Evolutionary conservation across 64 coral and sea anemone species (phyloP), one percentile per base, ranked within the genome.

Genomic region (Astreopora myriophthalma): DNA sequence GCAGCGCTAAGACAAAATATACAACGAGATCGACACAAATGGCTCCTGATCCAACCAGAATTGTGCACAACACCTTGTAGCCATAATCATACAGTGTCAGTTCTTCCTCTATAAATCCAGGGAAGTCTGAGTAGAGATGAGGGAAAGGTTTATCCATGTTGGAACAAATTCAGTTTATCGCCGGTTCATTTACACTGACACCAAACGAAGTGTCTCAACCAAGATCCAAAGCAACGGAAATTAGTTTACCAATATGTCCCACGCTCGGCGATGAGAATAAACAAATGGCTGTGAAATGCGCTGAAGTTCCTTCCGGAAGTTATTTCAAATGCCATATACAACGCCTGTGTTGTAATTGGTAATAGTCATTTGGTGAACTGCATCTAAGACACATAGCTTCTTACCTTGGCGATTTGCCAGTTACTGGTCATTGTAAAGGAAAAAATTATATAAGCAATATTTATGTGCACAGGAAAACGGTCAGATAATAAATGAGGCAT

Each of bases 1-100:
- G 9, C 26, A 60, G 69, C 34, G 51, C 23, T n/a, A 94, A 11
- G 33, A 9, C 33, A 60, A 86, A 87, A 48, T 87, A 86, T 7
- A 94, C 49, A 34, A 89, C 60, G 20, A 94, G 80, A 62, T 94
- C 87, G 1, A 94, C 85, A 13, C 78, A 81, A 35, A 94, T 87
- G 2, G 92, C 92, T 3, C 75, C 92, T 22, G 49, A 81, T 31
- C 92, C 92, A 17, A 80, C 92, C 42, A 94, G 46, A 7, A 94
- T 5, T 23, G 92, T 94, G 14, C 87, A 81, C 12, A 94, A 58
- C 38, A 88, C 74, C 44, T 44, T 76, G 92, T 94, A 94, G 39
- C 75, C 92, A 71, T 89, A 94, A 22, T 94, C 92, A 57, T 88
- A 27, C 23, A 86, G 80, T 38, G 55, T 69, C 1, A 48, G 68